phyloP scores from a whole-genome alignment of 2,888 invertebrate species.

The Lymantria monacha region DNA sequence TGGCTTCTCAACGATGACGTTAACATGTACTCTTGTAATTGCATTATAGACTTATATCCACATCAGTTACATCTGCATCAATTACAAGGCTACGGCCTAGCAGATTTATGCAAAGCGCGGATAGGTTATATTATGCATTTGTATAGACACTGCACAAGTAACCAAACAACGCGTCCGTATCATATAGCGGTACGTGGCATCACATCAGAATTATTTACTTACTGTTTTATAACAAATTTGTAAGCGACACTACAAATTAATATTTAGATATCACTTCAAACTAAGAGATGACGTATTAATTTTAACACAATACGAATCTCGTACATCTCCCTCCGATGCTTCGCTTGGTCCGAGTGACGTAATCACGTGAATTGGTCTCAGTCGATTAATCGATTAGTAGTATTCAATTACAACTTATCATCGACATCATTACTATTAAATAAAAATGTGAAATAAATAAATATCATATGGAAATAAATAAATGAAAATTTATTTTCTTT shows the following conservation, averaged over 20 bases:
- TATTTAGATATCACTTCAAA: conserved; percentile 55
- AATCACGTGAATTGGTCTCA: conserved; percentile 39
- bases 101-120: conserved; percentile 70
- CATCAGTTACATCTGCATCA: conserved; percentile 61
- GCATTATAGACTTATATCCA: conserved; percentile 60
- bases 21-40: conserved; percentile 64
- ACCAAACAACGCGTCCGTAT: conserved; percentile 69
- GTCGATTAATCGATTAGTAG: not conserved
- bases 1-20: conserved; percentile 65
- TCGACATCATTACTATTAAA: not conserved
- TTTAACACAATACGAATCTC: conserved; percentile 67
- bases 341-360: conserved; percentile 71
- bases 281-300: conserved; percentile 74
- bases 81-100: conserved; percentile 70
- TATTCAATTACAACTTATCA: conserved; percentile 2
- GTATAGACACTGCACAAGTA: conserved; percentile 70
- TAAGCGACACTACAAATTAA: conserved; percentile 47
- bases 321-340: conserved; percentile 67
- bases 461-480: too few relatives aligned
- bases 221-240: conserved; percentile 56
- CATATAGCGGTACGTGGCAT: conserved; percentile 39
- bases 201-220: conserved; percentile 53
- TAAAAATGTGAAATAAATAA: too few relatives aligned
- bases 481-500: too few relatives aligned
- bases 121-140: conserved; percentile 81